phyloP scores from a whole-genome alignment of 2,113 vertebrate genomes.

The Takifugu bimaculatus region DNA sequence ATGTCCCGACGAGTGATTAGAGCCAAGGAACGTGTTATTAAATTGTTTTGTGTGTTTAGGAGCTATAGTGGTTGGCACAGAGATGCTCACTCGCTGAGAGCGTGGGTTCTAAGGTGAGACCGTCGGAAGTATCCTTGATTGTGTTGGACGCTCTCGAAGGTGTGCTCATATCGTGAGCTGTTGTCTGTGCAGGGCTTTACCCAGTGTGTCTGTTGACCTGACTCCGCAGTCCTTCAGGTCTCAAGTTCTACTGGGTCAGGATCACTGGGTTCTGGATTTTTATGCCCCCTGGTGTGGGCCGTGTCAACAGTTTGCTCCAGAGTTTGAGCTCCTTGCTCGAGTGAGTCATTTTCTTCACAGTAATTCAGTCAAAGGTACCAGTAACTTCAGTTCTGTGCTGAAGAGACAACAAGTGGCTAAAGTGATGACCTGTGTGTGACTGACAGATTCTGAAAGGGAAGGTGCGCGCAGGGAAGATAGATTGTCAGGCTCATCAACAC shows the following conservation, averaged over 20 bases:
- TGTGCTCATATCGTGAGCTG: neutral
- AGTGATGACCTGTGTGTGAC: constrained; percentile 19
- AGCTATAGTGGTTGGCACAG: constrained; percentile 91
- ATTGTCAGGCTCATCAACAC: constrained; percentile 86
- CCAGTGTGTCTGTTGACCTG: constrained; percentile 82
- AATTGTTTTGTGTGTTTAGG: constrained; percentile 65
- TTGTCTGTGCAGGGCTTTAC: constrained; percentile 78
- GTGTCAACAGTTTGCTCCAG: constrained; percentile 92
- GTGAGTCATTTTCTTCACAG: constrained; percentile 63
- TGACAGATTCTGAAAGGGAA: constrained; percentile 85
- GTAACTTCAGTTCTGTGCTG: neutral
- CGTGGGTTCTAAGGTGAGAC: constrained; percentile 89
- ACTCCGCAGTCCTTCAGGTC: constrained; percentile 85
- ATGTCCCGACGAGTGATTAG: neutral
- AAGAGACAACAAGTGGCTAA: neutral
- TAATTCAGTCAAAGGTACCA: neutral
- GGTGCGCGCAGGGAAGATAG: constrained; percentile 89
- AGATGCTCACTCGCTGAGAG: constrained; percentile 86
- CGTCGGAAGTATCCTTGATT: neutral
- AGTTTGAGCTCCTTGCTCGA: constrained; percentile 91
- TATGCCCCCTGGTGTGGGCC: constrained; percentile 98
- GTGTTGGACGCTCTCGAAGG: neutral
- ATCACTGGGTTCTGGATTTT: constrained; percentile 95
- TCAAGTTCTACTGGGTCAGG: constrained; percentile 81
- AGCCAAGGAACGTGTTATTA: neutral